Base-by-base conservation (phyloP, 2,113 vertebrate species). In the Dolichotis patagonum region DNA sequence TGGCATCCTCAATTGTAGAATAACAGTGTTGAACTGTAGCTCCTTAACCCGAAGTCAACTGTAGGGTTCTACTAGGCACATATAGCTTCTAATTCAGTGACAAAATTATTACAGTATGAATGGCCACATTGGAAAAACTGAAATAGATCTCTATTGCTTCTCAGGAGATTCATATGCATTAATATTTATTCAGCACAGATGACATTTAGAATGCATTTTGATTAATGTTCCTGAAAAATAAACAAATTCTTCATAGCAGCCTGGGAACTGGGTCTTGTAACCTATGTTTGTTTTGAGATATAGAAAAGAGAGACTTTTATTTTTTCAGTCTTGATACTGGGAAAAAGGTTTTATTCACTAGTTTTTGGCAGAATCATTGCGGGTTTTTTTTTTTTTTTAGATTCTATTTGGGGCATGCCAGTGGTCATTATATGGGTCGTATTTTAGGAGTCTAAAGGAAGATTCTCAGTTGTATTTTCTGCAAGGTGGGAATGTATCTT, bases 211-310 rank as follows among this genome's bases (percentile, higher is more conserved):
- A 80, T 88, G 26, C 43, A 77, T 95, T 95, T 95, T 93, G 82
- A 95, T 97, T 88, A 96, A 93, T 96, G 63, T 85, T 91, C 35
- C 83, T 77, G n/a, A 46, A 85, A 96, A 95, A 88, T 88, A 97
- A 96, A 38, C 28, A 86, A 30, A 73, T 80, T 96, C 46, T 7
- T 62, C 49, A 73, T 67, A 81, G 14, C 41, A 95, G 30, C 43
- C 73, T 77, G 12, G 12, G 41, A 46, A 41, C 20, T 1, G 20
- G 35, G 16, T 81, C 26, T 46, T 81, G 63, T 28, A 69, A 58
- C 19, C 22, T 91, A 20, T 56, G 92, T 93, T 95, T 88, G 7
- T 92, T 91, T 95, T 38, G 26, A 22, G 49, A 67, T 77, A 17
- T 28, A 81, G 78, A 91, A 93, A 88, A 24, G 20, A 30, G 86